These are phyloP conservation scores for Phacellophora camtschatica DNA, from an alignment of 30 jellyfish, hydroid and myxozoan species.

Conservation along the genomic window DNA sequence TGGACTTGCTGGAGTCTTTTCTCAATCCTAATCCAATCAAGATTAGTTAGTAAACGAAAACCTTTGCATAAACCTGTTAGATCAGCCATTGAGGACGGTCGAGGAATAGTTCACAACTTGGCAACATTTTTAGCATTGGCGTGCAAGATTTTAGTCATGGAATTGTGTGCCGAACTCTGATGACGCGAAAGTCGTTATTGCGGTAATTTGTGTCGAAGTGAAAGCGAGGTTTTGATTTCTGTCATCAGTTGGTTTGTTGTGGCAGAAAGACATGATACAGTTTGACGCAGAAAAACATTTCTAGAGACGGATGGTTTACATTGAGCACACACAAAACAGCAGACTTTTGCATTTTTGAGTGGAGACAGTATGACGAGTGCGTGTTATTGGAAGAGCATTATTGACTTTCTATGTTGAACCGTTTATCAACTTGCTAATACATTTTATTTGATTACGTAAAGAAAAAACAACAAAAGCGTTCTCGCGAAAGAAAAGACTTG, in stretches of 20 bases:
- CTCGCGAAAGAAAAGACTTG: not conserved
- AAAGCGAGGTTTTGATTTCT: conserved; percentile 59
- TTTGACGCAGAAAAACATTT: conserved; percentile 21
- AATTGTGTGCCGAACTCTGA: conserved; percentile 28
- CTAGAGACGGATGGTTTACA: too few relatives aligned
- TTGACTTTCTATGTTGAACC: not conserved
- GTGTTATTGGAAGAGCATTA: not conserved
- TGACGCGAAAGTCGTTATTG: conserved; percentile 40
- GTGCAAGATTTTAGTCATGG: conserved; percentile 33
- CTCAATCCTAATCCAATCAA: conserved; percentile 72
- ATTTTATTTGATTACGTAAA: conserved; percentile 58
- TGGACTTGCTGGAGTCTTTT: conserved; percentile 27
- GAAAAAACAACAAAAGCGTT: conserved; percentile 24
- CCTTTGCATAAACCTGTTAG: conserved; percentile 59
- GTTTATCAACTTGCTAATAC: conserved; percentile 1
- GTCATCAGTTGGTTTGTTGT: conserved; percentile 60
- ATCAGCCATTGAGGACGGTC: conserved; percentile 39
- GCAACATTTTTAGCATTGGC: not conserved
- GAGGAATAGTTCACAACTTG: conserved; percentile 16
- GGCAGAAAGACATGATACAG: conserved; percentile 56
- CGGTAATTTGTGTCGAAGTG: conserved; percentile 35
- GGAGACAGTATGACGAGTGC: too few relatives aligned
- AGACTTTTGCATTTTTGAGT: too few relatives aligned
- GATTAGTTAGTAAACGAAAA: conserved; percentile 50
- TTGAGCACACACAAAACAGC: too few relatives aligned